Percentiles rank a stretch among this genome's conserved stretches.
Conservation (phyloP, 2,888 invertebrate species). For the Neoascia interrupta region DNA sequence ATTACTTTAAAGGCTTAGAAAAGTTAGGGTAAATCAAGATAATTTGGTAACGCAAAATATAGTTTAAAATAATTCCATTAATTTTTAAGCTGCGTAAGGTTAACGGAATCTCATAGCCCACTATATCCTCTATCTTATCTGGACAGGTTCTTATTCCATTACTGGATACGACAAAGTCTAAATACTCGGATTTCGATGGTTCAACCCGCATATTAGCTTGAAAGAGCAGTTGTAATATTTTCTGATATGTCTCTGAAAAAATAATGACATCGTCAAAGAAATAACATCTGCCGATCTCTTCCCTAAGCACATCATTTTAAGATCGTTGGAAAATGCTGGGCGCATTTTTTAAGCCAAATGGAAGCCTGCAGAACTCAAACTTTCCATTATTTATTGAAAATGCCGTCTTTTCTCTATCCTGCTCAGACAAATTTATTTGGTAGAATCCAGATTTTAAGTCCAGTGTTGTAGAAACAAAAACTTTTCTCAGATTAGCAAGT, state of each 20-base stretch:
- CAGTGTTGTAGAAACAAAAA: constrained; percentile 49
- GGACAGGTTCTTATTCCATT: constrained; percentile 27
- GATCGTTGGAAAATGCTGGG: constrained; percentile 37
- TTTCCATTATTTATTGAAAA: constrained; percentile 46
- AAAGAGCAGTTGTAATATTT: constrained; percentile 32
- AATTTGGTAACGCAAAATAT: no score
- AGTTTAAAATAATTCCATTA: no score
- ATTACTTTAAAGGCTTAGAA: no score
- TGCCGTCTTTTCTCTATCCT: constrained; percentile 58
- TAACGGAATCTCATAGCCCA: constrained; percentile 29
- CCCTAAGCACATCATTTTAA: constrained; percentile 62
- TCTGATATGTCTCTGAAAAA: constrained; percentile 29
- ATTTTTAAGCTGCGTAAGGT: constrained; percentile 20
- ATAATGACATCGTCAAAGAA: constrained; percentile 60
- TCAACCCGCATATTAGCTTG: constrained; percentile 21
- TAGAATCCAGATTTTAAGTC: constrained; percentile 65
- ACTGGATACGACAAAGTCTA: constrained; percentile 25
- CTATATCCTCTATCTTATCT: constrained; percentile 24
- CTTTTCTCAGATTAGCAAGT: constrained; percentile 45
- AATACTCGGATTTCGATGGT: constrained; percentile 22
- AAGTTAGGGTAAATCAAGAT: no score
- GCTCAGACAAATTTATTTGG: constrained; percentile 47
- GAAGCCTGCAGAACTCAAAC: constrained; percentile 23
- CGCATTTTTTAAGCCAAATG: constrained; percentile 34
- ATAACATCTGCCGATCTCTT: constrained; percentile 54